Percentiles rank a stretch among this genome's conserved stretches.
Conservation (phyloP, 35 echinoderm and acorn worm genomes). For the Lytechinus variegatus region DNA sequence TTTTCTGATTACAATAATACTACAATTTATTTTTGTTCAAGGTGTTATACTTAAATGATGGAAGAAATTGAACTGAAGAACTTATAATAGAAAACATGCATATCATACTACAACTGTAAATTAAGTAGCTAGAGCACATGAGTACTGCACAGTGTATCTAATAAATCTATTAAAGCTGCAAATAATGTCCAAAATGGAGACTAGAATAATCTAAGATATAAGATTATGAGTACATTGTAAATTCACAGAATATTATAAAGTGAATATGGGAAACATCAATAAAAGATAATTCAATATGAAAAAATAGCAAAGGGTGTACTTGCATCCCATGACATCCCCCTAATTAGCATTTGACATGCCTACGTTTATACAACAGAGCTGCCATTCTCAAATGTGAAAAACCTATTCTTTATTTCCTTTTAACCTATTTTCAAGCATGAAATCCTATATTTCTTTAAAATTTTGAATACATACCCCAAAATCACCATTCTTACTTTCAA, state of each 20-base stretch:
- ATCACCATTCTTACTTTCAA: too few relatives aligned
- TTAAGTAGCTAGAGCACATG: not conserved
- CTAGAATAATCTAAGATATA: not conserved
- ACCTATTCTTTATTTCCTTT: too few relatives aligned
- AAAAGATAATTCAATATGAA: too few relatives aligned
- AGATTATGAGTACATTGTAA: too few relatives aligned
- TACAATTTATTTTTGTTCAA: not conserved
- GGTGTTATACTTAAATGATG: slow-evolving; percentile 2
- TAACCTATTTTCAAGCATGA: too few relatives aligned
- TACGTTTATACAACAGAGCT: too few relatives aligned
- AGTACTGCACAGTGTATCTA: not conserved
- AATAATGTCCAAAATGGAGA: not conserved
- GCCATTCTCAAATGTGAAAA: too few relatives aligned
- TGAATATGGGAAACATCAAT: not conserved
- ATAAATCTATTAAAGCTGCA: not conserved
- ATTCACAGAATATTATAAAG: not conserved
- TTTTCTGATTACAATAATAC: not conserved
- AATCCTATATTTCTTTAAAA: too few relatives aligned
- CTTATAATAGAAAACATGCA: not conserved
- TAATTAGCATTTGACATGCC: too few relatives aligned
- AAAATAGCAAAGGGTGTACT: too few relatives aligned
- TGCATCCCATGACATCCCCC: too few relatives aligned
- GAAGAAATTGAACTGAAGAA: not conserved
- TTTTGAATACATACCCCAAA: too few relatives aligned
- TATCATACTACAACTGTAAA: not conserved